A percentile compares a stretch with the other conserved stretches of the same genome.
These are phyloP conservation scores for Hartigia nigra DNA, from an alignment of 2,888 invertebrate species.

Conservation along the genomic window DNA sequence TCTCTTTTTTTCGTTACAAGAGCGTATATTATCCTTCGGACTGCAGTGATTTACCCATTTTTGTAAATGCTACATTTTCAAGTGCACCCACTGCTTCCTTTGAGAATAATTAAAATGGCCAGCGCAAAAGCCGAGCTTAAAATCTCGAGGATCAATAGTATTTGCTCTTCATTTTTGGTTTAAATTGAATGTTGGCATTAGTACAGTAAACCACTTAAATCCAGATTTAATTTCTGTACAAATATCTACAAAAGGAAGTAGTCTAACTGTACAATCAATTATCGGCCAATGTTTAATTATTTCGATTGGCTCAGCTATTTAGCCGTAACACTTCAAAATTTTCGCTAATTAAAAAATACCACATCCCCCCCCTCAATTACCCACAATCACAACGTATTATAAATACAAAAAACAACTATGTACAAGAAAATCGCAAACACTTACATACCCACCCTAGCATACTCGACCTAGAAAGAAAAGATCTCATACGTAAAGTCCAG, in stretches of 20 bases:
- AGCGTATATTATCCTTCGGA: neutral
- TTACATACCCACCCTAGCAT: neutral
- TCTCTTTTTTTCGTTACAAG: neutral
- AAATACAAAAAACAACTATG: too few species aligned
- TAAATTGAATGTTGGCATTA: neutral
- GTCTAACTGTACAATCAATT: neutral
- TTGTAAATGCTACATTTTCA: neutral
- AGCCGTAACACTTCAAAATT: neutral
- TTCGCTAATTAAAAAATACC: too few species aligned
- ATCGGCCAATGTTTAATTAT: neutral
- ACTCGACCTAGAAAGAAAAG: slow-evolving; percentile 15
- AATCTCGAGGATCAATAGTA: neutral
- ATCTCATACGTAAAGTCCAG: slow-evolving; percentile 24
- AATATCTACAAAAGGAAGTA: neutral
- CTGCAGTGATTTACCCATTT: neutral
- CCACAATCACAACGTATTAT: too few species aligned
- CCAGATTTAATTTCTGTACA: neutral
- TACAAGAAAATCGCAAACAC: neutral
- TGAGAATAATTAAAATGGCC: neutral
- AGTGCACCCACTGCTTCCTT: neutral
- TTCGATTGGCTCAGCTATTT: neutral
- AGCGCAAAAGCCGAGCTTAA: neutral
- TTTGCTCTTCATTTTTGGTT: neutral
- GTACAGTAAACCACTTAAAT: neutral
- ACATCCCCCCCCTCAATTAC: too few species aligned